A percentile compares a stretch with the other conserved stretches of the same genome.
phyloP scores from a whole-genome alignment of 1,140 invertebrate genomes.

The Cryptotermes secundus region DNA sequence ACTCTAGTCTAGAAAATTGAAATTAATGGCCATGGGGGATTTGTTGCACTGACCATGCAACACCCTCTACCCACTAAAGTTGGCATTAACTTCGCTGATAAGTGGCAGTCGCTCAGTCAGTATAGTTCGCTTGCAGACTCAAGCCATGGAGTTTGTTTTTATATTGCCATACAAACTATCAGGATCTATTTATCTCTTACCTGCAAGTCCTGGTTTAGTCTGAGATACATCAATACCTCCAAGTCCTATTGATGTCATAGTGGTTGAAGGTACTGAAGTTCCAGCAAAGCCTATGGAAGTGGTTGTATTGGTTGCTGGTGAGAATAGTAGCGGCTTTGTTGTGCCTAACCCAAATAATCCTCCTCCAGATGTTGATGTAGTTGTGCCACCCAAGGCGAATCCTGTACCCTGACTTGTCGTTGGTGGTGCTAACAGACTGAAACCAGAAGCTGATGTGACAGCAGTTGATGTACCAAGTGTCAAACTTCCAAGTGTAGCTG shows the following conservation, averaged over 20 bases:
- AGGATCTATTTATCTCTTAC: no score
- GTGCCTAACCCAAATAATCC: not conserved
- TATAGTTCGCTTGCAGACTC: no score
- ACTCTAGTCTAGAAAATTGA: no score
- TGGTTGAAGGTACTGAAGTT: not conserved
- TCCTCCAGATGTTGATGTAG: not conserved
- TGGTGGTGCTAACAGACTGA: not conserved
- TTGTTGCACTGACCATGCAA: no score
- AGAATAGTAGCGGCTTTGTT: not conserved
- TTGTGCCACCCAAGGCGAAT: not conserved
- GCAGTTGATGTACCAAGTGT: not conserved
- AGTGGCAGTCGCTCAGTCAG: no score
- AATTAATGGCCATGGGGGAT: no score
- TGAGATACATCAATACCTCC: constrained; percentile 19
- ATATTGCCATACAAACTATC: no score
- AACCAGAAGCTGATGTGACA: not conserved
- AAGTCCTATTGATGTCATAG: constrained; percentile 16
- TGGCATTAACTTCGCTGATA: no score
- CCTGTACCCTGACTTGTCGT: not conserved
- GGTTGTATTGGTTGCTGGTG: not conserved
- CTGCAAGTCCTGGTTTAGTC: constrained; percentile 12
- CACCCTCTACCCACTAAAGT: no score
- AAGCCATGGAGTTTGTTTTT: no score
- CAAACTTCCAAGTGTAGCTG: not conserved
- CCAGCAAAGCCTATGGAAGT: not conserved